Evolutionary conservation across 2,797 vertebrate genomes (phyloP).

Genomic region (Myotis planiceps): DNA sequence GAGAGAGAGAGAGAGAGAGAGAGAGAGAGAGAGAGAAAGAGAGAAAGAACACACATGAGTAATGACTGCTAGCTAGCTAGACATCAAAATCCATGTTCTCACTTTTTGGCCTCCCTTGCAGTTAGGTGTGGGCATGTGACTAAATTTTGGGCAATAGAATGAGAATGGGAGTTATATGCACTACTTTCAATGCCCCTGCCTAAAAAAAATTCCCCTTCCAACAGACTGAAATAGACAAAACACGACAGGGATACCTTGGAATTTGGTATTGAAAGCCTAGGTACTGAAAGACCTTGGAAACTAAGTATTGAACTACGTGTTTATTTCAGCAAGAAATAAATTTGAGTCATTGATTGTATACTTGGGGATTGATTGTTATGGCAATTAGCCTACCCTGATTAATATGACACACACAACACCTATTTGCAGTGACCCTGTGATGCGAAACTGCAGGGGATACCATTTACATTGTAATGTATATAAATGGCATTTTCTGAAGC

Average conservation of each 20-base stretch:
- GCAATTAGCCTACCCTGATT: slow-evolving; percentile 20
- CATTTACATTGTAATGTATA: not conserved
- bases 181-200: not conserved
- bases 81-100: not conserved
- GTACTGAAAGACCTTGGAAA: not conserved
- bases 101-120: not conserved
- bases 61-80: not conserved
- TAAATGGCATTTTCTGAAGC: slow-evolving; percentile 23
- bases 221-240: not conserved
- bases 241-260: not conserved
- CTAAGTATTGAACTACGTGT: not conserved
- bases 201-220: not conserved
- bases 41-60: not conserved
- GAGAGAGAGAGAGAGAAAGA: not conserved
- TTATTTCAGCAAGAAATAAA: slow-evolving; percentile 53
- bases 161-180: not conserved
- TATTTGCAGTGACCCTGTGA: not conserved
- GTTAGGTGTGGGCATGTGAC: not conserved
- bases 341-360: not conserved
- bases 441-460: not conserved
- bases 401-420: not conserved
- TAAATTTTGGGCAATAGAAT: not conserved
- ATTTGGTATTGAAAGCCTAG: slow-evolving; percentile 1
- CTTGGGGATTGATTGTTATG: slow-evolving; percentile 30
- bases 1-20: not conserved